A percentile compares a stretch with the other conserved stretches of the same genome.
These are phyloP conservation scores for Agrypnus murinus DNA, from an alignment of 2,888 invertebrate species.

Conservation along the genomic window DNA sequence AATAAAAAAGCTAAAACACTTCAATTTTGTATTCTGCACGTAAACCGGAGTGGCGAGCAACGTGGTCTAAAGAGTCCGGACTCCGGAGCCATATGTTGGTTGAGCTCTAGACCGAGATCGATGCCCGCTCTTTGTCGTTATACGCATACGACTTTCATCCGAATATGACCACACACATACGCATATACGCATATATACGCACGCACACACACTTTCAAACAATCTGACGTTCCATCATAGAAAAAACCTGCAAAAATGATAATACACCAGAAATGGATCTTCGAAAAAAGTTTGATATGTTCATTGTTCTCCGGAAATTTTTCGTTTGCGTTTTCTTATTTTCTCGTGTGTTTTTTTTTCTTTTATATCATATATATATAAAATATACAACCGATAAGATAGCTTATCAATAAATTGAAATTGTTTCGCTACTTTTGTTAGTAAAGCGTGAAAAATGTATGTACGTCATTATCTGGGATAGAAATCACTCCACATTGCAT, in stretches of 20 bases:
- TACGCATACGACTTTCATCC: conserved; percentile 32
- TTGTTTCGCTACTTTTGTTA: conserved; percentile 17
- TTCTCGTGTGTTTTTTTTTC: conserved; percentile 7
- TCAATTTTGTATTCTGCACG: conserved; percentile 42
- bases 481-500: too few relatives aligned
- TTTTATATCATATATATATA: conserved; percentile 2
- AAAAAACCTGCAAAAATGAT: conserved; percentile 4
- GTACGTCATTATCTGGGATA: background rate
- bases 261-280: conserved; percentile 13
- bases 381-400: conserved; percentile 21
- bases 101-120: conserved; percentile 45
- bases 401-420: conserved; percentile 31
- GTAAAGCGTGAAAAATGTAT: conserved; percentile 14
- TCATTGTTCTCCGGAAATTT: conserved; percentile 28
- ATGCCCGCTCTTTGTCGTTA: conserved; percentile 47
- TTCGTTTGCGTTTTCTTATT: conserved; percentile 25
- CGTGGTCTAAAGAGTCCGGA: conserved; percentile 46
- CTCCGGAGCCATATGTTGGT: conserved; percentile 49
- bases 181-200: background rate
- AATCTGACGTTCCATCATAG: conserved; percentile 27
- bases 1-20: conserved; percentile 42
- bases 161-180: conserved; percentile 29
- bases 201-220: conserved; percentile 12
- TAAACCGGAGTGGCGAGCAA: conserved; percentile 46
- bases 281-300: conserved; percentile 31